Percentiles rank a stretch among this genome's conserved stretches.
phyloP scores from a whole-genome alignment of 2,113 vertebrate genomes.

The Ageneiosus marmoratus region DNA sequence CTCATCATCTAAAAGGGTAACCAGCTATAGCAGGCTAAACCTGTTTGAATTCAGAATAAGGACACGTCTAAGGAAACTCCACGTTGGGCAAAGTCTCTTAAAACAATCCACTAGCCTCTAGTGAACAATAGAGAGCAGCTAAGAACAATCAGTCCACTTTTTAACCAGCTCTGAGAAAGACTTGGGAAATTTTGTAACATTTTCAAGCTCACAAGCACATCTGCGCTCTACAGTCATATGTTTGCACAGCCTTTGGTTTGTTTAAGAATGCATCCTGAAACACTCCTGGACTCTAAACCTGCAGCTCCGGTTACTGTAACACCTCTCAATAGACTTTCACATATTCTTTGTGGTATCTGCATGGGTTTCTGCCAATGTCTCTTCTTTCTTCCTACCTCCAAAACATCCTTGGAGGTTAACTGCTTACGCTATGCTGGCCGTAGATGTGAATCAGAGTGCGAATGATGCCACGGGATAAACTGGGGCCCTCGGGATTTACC shows the following conservation, averaged over 20 bases:
- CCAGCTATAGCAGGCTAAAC: too few species aligned
- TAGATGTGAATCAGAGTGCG: neutral
- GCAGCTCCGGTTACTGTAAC: neutral
- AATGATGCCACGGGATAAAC: neutral
- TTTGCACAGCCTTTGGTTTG: too few species aligned
- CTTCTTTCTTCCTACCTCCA: neutral
- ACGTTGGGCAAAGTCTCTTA: neutral
- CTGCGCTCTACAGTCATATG: neutral
- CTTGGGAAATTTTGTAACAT: neutral
- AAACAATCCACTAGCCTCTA: neutral
- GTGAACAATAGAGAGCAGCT: neutral
- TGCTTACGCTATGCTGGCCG: neutral
- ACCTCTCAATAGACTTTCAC: neutral
- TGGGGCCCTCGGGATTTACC: neutral
- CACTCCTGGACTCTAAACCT: neutral
- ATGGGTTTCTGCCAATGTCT: neutral
- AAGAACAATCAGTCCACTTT: neutral
- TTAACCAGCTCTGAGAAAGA: neutral
- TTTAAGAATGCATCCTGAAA: neutral
- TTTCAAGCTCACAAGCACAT: neutral
- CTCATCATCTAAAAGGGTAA: neutral
- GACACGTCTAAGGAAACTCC: neutral
- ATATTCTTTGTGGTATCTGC: neutral
- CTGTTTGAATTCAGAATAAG: neutral
- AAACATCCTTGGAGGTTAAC: neutral